Evolutionary conservation across 1,140 invertebrate species (phyloP), one percentile per base, ranked within the genome.

Genomic region (Aphaenogaster rudis): DNA sequence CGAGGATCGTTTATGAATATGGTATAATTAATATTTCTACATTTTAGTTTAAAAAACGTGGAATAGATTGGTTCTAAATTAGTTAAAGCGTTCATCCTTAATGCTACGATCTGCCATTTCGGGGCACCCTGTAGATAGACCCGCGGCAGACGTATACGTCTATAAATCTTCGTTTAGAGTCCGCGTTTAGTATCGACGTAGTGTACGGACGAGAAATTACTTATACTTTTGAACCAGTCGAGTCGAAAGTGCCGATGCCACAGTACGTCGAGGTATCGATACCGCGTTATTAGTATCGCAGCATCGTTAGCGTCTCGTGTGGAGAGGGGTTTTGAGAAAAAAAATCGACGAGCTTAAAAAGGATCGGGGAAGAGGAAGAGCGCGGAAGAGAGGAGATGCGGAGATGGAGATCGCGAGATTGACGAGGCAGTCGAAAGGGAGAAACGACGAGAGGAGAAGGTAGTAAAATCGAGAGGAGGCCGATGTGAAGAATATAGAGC

Each of bases 161-260:
- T 71, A 57, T 71, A 81, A 81, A 81, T 81, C 66, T 71, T 57
- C 66, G 64, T 81, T 71, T 57, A 71, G 66, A 54, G 7, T 45
- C 15, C 7, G 50, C 50, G 79, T 28, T 82, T 72, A 72, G 17
- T 21, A 59, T 9, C 54, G 39, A 9, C 3, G 80, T 11, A 33
- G 45, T 59, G 42, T 13, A 17, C 36, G 15, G n/a, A n/a, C 48
- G 69, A 63, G 67, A 74, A 59, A 36, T 74, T 63, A 28, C 42
- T 84, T 48, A n/a, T 57, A 71, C 50, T 57, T 57, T 48, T 33
- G 28, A 71, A 71, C 1, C 45, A 61, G 45, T 61, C 42, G 52
- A 61, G 48, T 50, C 71, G 8, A 61, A 82, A 74, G 57, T 63
- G 59, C 36, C 67, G 64, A 81, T 81, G 50, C 21, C 8, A 36